Evolutionary conservation across 2,888 invertebrate genomes (phyloP).

Genomic region (Temnothorax rugatulus): DNA sequence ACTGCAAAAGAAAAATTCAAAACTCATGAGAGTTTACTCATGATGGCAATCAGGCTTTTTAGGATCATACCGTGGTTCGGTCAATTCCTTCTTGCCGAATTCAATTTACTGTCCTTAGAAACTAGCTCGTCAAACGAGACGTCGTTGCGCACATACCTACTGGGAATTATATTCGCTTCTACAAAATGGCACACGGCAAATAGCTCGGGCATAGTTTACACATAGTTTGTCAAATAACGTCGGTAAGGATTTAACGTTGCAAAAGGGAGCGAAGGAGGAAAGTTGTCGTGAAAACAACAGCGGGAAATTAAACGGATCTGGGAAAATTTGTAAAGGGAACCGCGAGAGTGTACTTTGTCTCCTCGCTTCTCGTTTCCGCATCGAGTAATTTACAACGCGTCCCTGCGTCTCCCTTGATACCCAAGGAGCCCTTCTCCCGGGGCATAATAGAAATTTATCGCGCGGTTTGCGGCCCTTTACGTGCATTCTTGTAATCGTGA

Average conservation of each 20-base stretch:
- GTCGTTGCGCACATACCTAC: not conserved
- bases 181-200: slow-evolving; percentile 16
- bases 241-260: slow-evolving; percentile 34
- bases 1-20: slow-evolving; percentile 81
- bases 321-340: slow-evolving; percentile 46
- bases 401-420: slow-evolving; percentile 40
- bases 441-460: slow-evolving; percentile 56
- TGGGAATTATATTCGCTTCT: slow-evolving; percentile 1
- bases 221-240: slow-evolving; percentile 32
- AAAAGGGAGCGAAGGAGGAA: slow-evolving; percentile 36
- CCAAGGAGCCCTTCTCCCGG: not conserved
- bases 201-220: slow-evolving; percentile 20
- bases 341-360: slow-evolving; percentile 41
- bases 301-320: slow-evolving; percentile 53
- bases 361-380: slow-evolving; percentile 39
- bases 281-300: slow-evolving; percentile 32
- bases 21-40: not conserved
- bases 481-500: slow-evolving; percentile 37
- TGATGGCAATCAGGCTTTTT: not conserved
- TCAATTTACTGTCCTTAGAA: not conserved
- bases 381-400: slow-evolving; percentile 62
- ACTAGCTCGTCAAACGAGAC: not conserved
- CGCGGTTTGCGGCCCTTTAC: slow-evolving; percentile 60
- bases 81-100: not conserved
- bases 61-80: not conserved